Percentiles rank a stretch among this genome's conserved stretches.
Evolutionary conservation across 2,797 vertebrate genomes (phyloP).

Genomic region (Amblyraja radiata): DNA sequence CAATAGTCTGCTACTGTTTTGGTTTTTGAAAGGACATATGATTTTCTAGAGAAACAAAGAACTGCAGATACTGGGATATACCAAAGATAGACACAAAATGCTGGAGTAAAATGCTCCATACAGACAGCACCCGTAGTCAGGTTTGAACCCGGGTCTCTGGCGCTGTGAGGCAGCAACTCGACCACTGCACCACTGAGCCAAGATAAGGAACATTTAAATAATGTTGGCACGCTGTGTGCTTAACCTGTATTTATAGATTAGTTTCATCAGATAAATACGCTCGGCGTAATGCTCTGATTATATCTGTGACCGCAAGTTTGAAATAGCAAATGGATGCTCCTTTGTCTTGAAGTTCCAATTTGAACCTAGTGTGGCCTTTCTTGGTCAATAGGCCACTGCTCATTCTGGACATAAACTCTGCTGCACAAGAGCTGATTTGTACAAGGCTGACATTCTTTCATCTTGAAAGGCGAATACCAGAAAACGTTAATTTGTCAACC

Average conservation of each 20-base stretch:
- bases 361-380: not conserved
- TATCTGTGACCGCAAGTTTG: not conserved
- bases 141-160: too few species aligned
- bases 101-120: too few species aligned
- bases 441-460: not conserved
- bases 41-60: not conserved
- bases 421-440: not conserved
- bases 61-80: too few species aligned
- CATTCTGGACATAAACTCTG: not conserved
- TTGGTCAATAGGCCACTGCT: not conserved
- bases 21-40: not conserved
- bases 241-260: not conserved
- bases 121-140: too few species aligned
- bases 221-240: slow-evolving; percentile 6
- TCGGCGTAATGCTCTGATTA: not conserved
- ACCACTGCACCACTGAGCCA: too few species aligned
- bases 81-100: too few species aligned
- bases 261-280: slow-evolving; percentile 24
- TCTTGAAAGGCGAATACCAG: slow-evolving; percentile 30
- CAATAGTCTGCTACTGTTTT: not conserved
- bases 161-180: too few species aligned
- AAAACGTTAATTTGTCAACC: slow-evolving; percentile 20
- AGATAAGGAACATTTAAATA: not conserved
- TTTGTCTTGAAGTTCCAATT: not conserved
- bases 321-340: slow-evolving; percentile 23